Conservation (phyloP, 1,140 invertebrate species). For the Apocrypta bakeri region DNA sequence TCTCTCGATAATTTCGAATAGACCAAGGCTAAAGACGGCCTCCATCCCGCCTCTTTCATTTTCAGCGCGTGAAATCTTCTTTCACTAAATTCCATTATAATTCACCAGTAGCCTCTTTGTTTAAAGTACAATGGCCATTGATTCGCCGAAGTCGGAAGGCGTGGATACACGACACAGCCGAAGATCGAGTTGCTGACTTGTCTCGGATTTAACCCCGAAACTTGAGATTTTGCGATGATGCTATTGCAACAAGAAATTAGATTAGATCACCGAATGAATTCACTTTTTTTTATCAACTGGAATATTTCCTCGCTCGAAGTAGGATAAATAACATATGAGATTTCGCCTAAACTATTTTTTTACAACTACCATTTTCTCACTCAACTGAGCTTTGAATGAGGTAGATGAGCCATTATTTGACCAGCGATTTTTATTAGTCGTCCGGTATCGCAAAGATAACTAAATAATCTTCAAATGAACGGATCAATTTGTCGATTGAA, state of each 20-base stretch:
- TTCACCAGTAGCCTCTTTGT: constrained; percentile 64
- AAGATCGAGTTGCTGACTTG: constrained; percentile 61
- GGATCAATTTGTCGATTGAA: no score
- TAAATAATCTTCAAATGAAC: no score
- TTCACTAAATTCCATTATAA: constrained; percentile 67
- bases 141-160: constrained; percentile 60
- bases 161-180: constrained; percentile 62
- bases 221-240: constrained; percentile 17
- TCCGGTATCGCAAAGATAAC: no score
- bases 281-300: background rate
- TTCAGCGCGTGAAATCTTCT: constrained; percentile 58
- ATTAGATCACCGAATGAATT: background rate
- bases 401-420: no score
- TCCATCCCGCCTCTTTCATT: constrained; percentile 12
- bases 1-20: constrained; percentile 63
- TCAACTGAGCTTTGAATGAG: no score
- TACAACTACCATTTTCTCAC: no score
- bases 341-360: no score
- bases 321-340: no score
- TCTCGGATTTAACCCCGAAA: constrained; percentile 53
- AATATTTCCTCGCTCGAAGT: background rate
- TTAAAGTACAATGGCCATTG: constrained; percentile 66
- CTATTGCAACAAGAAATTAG: background rate
- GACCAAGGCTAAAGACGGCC: constrained; percentile 52
- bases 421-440: no score